These are phyloP conservation scores for Micrastur ruficollis DNA, from an alignment of 2,797 vertebrate genomes.

Conservation along the genomic window DNA sequence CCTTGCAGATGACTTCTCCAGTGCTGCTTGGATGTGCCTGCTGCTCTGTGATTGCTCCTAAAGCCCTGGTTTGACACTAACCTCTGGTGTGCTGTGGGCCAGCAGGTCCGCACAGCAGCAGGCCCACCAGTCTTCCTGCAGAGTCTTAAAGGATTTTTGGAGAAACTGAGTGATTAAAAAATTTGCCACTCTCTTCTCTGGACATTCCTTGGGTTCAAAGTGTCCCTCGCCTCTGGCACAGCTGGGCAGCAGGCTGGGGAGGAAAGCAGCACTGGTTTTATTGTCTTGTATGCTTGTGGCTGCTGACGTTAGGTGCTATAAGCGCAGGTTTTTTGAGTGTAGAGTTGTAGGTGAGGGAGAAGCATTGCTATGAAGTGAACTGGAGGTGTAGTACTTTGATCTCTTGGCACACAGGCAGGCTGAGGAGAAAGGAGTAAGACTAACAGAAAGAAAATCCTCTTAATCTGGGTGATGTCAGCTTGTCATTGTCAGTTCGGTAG, in stretches of 20 bases:
- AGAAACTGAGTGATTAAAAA: neutral
- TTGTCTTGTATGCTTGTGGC: neutral
- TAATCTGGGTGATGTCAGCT: neutral
- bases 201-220: neutral
- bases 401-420: neutral
- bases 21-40: neutral
- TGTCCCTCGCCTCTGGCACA: neutral
- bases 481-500: neutral
- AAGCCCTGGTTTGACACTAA: slow-evolving; percentile 6
- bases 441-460: neutral
- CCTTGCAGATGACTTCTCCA: neutral
- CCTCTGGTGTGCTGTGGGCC: neutral
- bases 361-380: neutral
- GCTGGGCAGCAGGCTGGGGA: neutral
- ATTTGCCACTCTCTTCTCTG: neutral
- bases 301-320: neutral
- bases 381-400: neutral
- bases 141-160: neutral
- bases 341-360: neutral
- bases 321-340: neutral
- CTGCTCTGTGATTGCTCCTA: neutral
- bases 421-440: neutral
- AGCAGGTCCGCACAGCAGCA: neutral
- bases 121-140: neutral
- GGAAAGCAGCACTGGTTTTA: neutral